A percentile compares a stretch with the other conserved stretches of the same genome.
Evolutionary conservation across 2,113 vertebrate species (phyloP).

Genomic region (Conger conger): DNA sequence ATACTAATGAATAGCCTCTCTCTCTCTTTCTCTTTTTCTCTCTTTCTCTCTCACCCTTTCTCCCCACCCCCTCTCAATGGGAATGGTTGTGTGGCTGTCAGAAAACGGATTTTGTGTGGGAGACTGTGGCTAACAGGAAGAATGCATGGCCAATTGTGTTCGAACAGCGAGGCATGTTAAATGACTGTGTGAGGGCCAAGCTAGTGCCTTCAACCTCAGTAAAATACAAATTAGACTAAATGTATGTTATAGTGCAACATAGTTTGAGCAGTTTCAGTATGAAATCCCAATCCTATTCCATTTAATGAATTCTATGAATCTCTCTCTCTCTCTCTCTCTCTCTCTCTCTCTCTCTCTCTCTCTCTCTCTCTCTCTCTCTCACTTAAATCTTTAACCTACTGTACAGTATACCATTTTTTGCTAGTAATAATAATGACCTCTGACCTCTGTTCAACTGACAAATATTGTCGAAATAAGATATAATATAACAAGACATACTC

Average conservation of each 20-base stretch:
- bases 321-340: too few species aligned
- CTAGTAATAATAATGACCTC: too few species aligned
- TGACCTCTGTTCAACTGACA: neutral
- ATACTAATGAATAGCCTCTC: neutral
- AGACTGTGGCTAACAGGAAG: slow-evolving; percentile 1
- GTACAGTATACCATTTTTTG: too few species aligned
- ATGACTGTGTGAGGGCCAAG: neutral
- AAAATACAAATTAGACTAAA: neutral
- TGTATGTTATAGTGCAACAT: neutral
- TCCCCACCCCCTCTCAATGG: slow-evolving; percentile 6
- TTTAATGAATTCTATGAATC: neutral
- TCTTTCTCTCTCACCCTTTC: neutral
- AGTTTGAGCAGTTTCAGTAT: neutral
- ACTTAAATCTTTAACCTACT: too few species aligned
- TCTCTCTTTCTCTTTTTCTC: neutral
- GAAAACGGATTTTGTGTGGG: slow-evolving; percentile 17
- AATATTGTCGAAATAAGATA: slow-evolving; percentile 21
- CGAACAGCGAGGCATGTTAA: slow-evolving; percentile 3
- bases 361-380: too few species aligned
- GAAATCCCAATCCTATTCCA: neutral
- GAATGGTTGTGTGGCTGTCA: slow-evolving; percentile 11
- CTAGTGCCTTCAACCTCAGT: neutral
- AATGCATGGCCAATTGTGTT: slow-evolving; percentile 13
- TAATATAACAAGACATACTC: slow-evolving; percentile 39
- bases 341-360: too few species aligned